Evolutionary conservation across 2,113 vertebrate species (phyloP).

Genomic region (Pachyramphus minor): DNA sequence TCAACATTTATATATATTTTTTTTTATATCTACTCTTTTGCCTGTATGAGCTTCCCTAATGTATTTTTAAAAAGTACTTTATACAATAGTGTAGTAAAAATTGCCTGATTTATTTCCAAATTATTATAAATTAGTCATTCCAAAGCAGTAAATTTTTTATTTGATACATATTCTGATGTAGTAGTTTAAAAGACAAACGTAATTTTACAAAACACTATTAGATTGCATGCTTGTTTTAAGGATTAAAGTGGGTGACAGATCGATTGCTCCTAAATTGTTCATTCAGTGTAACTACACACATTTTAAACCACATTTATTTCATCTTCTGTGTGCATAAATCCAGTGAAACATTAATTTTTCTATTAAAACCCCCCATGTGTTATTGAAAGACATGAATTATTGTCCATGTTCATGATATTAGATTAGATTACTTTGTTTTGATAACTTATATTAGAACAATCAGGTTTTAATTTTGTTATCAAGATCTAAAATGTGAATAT

Average conservation of each 20-base stretch:
- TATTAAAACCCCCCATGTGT: background rate
- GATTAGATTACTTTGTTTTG: background rate
- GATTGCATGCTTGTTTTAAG: conserved; percentile 16
- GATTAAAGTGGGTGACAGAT: background rate
- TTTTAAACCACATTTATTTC: conserved; percentile 24
- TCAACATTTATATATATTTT: background rate
- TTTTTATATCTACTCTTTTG: background rate
- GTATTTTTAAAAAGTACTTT: background rate
- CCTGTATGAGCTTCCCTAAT: background rate
- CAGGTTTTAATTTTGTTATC: background rate
- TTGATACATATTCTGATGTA: background rate
- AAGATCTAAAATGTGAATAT: background rate
- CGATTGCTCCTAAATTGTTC: background rate
- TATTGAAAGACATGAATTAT: background rate
- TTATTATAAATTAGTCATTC: background rate
- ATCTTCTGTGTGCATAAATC: background rate
- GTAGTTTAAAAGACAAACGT: conserved; percentile 16
- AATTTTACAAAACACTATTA: background rate
- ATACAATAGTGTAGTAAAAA: background rate
- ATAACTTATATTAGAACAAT: background rate
- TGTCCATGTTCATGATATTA: background rate
- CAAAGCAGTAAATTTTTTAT: background rate
- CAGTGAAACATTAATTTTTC: conserved; percentile 21
- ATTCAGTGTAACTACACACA: background rate
- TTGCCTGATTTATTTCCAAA: background rate